Evolutionary conservation across 2,797 vertebrate species (phyloP).

Genomic region (Chelmon rostratus): DNA sequence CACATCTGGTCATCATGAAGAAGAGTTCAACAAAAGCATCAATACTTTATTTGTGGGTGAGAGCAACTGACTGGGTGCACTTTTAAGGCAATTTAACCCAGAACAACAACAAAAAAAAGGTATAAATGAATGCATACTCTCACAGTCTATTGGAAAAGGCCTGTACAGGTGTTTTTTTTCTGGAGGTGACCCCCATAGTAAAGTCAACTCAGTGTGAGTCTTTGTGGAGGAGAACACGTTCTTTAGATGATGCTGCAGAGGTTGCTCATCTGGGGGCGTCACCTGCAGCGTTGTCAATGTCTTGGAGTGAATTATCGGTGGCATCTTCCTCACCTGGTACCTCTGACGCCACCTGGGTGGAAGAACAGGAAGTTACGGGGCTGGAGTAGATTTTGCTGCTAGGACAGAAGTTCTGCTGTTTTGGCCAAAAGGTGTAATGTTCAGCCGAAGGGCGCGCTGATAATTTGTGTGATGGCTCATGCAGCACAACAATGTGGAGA

Average conservation of each 20-base stretch:
- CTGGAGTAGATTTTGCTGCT: neutral
- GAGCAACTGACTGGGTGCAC: no score
- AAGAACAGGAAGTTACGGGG: constrained; percentile 10
- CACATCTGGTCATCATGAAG: neutral
- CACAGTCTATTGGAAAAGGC: neutral
- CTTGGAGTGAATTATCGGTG: constrained; percentile 56
- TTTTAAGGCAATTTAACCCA: no score
- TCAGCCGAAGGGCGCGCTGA: neutral
- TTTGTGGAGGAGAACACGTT: neutral
- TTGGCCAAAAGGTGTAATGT: neutral
- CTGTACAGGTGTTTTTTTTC: no score
- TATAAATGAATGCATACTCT: no score
- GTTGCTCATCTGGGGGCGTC: constrained; percentile 74
- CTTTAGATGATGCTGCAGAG: neutral
- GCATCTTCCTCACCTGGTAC: constrained; percentile 67
- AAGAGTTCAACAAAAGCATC: neutral
- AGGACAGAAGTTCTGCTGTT: neutral
- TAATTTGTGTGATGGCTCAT: neutral
- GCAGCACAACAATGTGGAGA: no score
- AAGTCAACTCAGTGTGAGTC: constrained; percentile 1
- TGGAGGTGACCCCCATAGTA: neutral
- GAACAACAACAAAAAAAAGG: no score
- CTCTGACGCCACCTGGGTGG: constrained; percentile 75
- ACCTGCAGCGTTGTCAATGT: constrained; percentile 38
- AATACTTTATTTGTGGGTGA: constrained; percentile 45